phyloP scores from a whole-genome alignment of 2,113 vertebrate species.

The Solea senegalensis region DNA sequence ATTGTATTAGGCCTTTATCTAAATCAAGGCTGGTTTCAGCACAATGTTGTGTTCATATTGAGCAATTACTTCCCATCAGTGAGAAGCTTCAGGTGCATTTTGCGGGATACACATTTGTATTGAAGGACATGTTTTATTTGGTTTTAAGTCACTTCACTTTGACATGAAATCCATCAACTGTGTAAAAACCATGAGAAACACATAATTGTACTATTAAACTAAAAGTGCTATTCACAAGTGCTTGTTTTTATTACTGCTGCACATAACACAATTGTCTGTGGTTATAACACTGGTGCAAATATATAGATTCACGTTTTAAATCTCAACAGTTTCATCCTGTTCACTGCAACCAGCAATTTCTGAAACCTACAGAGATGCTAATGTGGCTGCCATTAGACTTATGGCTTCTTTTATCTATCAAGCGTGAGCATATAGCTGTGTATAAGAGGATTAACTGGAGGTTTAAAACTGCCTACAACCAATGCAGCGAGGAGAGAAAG shows the following conservation, averaged over 20 bases:
- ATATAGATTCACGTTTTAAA: constrained; percentile 1
- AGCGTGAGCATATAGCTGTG: constrained; percentile 51
- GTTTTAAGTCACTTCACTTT: too few species aligned
- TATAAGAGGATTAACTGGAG: constrained; percentile 65
- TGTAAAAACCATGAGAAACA: too few species aligned
- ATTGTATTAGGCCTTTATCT: too few species aligned
- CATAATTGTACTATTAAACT: background rate
- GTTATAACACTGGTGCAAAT: background rate
- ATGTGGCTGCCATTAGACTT: constrained; percentile 53
- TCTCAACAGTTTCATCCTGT: constrained; percentile 6
- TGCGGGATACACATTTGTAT: too few species aligned
- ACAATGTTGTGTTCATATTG: too few species aligned
- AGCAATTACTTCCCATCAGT: too few species aligned
- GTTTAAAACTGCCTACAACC: constrained; percentile 45
- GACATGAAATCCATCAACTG: too few species aligned
- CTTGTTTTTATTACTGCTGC: background rate
- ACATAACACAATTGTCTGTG: background rate
- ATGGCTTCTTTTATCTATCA: constrained; percentile 49
- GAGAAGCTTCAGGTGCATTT: too few species aligned
- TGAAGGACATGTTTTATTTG: too few species aligned
- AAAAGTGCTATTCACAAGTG: background rate
- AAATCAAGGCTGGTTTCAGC: too few species aligned
- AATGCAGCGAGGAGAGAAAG: constrained; percentile 21
- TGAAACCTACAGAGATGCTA: constrained; percentile 34
- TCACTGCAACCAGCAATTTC: constrained; percentile 32